These are phyloP conservation scores for Aphelenchoides avenae DNA, from an alignment of 1,140 invertebrate genomes.

Conservation along the genomic window DNA sequence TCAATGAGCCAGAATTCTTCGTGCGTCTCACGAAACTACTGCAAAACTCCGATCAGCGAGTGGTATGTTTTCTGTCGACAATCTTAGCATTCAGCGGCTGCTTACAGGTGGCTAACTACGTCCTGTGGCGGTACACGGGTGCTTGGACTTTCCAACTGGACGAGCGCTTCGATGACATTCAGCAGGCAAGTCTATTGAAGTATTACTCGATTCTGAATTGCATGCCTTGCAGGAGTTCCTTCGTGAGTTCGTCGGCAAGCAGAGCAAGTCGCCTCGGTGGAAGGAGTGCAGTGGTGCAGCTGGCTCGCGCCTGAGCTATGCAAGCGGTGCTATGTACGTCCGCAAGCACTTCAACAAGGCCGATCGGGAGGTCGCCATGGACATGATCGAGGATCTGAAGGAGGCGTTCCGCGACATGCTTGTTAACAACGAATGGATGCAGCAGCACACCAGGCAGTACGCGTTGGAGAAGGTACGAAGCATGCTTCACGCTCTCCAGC, in stretches of 20 bases:
- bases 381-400: conserved; percentile 51
- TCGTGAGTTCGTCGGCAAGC: conserved; percentile 42
- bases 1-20: conserved; percentile 41
- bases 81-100: no score
- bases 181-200: conserved; percentile 36
- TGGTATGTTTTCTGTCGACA: no score
- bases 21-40: conserved; percentile 11
- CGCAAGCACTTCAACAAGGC: conserved; percentile 35
- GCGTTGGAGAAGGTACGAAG: conserved; percentile 55
- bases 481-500: no score
- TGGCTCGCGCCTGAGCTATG: conserved; percentile 27
- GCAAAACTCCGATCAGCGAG: conserved; percentile 12
- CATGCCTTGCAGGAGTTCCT: conserved; percentile 32
- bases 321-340: conserved; percentile 47
- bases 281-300: conserved; percentile 41
- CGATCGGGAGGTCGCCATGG: conserved; percentile 40
- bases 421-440: conserved; percentile 50
- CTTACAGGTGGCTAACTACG: conserved; percentile 47
- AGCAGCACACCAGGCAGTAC: conserved; percentile 41
- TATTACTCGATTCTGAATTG: conserved; percentile 4
- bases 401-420: conserved; percentile 45
- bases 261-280: conserved; percentile 46
- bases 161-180: conserved; percentile 46
- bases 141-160: conserved; percentile 44
- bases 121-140: conserved; percentile 41